Conservation (phyloP, 2,888 invertebrate genomes). For the Nysson spinosus region DNA sequence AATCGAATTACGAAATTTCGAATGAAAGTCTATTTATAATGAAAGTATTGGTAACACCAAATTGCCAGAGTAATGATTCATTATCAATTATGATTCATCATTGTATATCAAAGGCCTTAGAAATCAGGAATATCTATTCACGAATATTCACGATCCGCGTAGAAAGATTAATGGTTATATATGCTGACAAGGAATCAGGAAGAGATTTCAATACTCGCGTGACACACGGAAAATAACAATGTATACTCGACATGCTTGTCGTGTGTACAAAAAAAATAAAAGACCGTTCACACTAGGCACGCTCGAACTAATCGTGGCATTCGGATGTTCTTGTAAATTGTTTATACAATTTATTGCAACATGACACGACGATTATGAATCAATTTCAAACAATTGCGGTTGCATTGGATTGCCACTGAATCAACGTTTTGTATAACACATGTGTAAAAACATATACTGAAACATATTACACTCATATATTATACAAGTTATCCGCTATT, state of each 20-base stretch:
- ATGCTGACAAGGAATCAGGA: not conserved
- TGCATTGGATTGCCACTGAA: not conserved
- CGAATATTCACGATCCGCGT: not conserved
- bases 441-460: no score
- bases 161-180: no score
- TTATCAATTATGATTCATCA: no score
- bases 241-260: conserved; percentile 28
- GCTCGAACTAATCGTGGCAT: conserved; percentile 44
- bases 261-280: conserved; percentile 8
- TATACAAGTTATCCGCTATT: no score
- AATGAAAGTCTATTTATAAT: no score
- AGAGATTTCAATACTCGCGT: not conserved
- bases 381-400: not conserved
- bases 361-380: conserved; percentile 3
- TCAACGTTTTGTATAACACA: no score
- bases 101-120: no score
- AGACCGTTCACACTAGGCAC: conserved; percentile 43
- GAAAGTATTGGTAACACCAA: no score
- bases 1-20: no score
- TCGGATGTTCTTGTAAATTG: conserved; percentile 19
- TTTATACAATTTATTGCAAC: no score
- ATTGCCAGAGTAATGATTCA: no score
- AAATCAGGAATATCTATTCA: not conserved
- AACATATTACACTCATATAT: no score
- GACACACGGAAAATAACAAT: not conserved